Evolutionary conservation across 2,888 invertebrate species (phyloP).

Genomic region (Cosmia trapezina): DNA sequence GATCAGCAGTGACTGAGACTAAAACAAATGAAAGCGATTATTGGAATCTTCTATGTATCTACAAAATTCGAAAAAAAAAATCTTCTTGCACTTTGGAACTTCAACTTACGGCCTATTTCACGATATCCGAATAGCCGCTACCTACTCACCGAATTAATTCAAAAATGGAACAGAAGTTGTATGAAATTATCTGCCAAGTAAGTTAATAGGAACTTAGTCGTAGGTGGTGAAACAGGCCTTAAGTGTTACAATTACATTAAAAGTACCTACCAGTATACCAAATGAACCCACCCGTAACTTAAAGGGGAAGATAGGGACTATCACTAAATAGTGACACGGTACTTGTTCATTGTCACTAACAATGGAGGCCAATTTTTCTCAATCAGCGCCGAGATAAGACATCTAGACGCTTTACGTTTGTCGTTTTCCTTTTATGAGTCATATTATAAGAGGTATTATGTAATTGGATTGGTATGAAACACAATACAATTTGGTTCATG

Average conservation of each 20-base stretch:
- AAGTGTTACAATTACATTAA: neutral
- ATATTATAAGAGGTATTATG: neutral
- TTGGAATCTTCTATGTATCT: too few species aligned
- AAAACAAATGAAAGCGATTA: too few species aligned
- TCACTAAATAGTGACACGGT: slow-evolving; percentile 27
- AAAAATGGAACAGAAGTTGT: too few species aligned
- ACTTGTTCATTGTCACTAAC: slow-evolving; percentile 39
- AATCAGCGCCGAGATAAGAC: slow-evolving; percentile 44
- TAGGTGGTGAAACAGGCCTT: too few species aligned
- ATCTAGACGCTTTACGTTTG: slow-evolving; percentile 11
- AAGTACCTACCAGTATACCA: slow-evolving; percentile 8
- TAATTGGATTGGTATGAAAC: slow-evolving; percentile 16
- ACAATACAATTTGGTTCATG: neutral
- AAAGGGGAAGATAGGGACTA: slow-evolving; percentile 26
- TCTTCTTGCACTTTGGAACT: neutral
- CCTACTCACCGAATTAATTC: too few species aligned
- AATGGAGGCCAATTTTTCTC: slow-evolving; percentile 50
- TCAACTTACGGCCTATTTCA: too few species aligned
- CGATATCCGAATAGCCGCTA: too few species aligned
- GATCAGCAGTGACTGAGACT: neutral
- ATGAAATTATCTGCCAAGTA: too few species aligned
- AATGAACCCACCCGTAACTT: slow-evolving; percentile 20
- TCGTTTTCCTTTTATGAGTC: slow-evolving; percentile 22
- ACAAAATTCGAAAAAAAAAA: neutral
- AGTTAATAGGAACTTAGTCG: too few species aligned